Percentiles rank a stretch among this genome's conserved stretches.
phyloP scores from a whole-genome alignment of 2,113 vertebrate species.

The Tachycineta bicolor region DNA sequence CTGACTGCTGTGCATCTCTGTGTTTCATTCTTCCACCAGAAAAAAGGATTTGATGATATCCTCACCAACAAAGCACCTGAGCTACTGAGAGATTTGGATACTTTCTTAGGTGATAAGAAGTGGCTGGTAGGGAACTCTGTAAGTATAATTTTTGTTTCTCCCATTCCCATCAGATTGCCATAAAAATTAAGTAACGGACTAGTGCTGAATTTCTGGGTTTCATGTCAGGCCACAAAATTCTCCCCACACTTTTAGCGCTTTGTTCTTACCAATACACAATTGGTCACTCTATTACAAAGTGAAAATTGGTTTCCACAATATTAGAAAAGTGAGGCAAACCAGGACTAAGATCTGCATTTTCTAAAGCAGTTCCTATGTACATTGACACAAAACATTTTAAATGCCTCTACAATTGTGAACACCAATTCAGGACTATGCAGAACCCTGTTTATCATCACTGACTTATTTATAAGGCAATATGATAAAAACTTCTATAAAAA shows the following conservation, averaged over 20 bases:
- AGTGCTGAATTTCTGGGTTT: background rate
- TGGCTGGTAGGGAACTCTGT: conserved; percentile 80
- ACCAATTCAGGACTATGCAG: background rate
- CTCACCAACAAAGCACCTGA: conserved; percentile 62
- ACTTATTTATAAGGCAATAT: background rate
- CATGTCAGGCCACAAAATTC: background rate
- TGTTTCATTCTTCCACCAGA: conserved; percentile 17
- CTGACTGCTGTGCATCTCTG: background rate
- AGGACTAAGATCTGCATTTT: background rate
- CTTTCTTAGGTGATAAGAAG: conserved; percentile 68
- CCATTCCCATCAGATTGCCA: background rate
- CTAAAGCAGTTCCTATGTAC: background rate
- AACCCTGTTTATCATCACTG: background rate
- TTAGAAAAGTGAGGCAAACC: background rate
- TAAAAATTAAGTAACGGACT: background rate
- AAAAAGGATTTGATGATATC: conserved; percentile 68
- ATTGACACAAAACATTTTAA: background rate
- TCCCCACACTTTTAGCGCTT: background rate
- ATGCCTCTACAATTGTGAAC: background rate
- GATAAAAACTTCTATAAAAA: background rate
- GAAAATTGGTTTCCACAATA: background rate
- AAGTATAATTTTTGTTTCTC: conserved; percentile 59
- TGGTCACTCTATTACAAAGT: background rate
- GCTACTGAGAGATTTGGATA: conserved; percentile 70
- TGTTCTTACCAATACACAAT: background rate